A percentile compares a stretch with the other conserved stretches of the same genome.
phyloP scores from a whole-genome alignment of 2,797 vertebrate species.

The Okamejei kenojei region DNA sequence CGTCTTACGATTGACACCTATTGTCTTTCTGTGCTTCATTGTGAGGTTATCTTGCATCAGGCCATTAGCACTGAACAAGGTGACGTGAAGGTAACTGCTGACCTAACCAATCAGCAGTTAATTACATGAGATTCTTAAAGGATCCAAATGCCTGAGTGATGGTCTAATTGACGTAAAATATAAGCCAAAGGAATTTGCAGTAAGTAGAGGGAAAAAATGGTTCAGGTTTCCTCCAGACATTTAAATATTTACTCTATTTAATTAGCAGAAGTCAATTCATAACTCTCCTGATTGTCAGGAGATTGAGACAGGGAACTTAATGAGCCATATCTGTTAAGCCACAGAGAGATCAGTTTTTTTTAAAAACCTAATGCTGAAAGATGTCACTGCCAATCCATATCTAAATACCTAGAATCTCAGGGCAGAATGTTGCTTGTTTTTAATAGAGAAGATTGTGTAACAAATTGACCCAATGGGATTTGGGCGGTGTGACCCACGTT shows the following conservation, averaged over 20 bases:
- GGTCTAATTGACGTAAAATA: constrained; percentile 13
- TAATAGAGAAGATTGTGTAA: background rate
- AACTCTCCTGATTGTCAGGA: background rate
- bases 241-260: constrained; percentile 29
- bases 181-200: constrained; percentile 20
- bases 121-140: background rate
- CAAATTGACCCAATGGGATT: background rate
- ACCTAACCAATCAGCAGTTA: constrained; percentile 25
- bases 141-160: constrained; percentile 13
- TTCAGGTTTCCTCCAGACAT: constrained; percentile 4
- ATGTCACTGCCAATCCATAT: too few relatives aligned
- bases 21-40: background rate
- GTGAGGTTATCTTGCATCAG: background rate
- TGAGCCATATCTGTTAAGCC: constrained; percentile 18
- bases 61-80: constrained; percentile 22
- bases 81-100: background rate
- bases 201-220: background rate
- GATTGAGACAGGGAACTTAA: background rate
- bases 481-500: too few relatives aligned
- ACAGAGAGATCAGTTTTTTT: background rate
- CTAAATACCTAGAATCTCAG: background rate
- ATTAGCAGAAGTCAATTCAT: constrained; percentile 16
- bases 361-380: background rate
- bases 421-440: background rate
- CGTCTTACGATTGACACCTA: background rate